Base-by-base conservation (phyloP, 2,888 invertebrate genomes). In the Heliconius ismenius region DNA sequence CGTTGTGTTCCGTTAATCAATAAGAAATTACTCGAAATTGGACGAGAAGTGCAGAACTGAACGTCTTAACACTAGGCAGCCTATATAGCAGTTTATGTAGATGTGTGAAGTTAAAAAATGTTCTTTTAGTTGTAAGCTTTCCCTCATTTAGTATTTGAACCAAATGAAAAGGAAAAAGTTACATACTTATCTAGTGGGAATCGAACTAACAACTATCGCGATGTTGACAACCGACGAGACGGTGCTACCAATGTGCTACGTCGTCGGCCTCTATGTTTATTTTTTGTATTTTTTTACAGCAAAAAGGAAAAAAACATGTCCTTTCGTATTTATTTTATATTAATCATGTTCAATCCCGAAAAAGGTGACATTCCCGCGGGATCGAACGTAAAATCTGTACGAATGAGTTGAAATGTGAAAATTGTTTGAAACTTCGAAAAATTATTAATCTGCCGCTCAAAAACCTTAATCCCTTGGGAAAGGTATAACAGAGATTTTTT, bases 361-460 rank as follows among this genome's bases (percentile, higher is more conserved):
- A 67, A 39, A 67, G 65, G 39, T 67, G 65, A 67, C 7, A 64
- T 13, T 67, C 65, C 65, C 65, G 39, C 13, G 65, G 65, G 39
- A 67, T 24, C 10, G 36, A 21, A 64, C n/a, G 9, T 11, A 13
- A 36, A n/a, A 11, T 39, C n/a, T 39, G 39, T 39, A 67, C 36
- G 24, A 24, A 39, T 67, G 15, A 24, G n/a, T 67, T 67, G 65
- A 67, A 36, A 67, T 67, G 65, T 67, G 24, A 67, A 67, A 39
- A 67, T 67, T 24, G 39, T 67, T 67, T 39, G 15, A 11, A 39
- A 67, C 3, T 64, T 64, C 64, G 13, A 32, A 32, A 64, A 10
- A 21, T 21, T 32, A 32, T 64, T 64, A 64, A 64, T 36, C n/a
- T 65, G 62, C 62, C 15, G 26, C 24, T 26, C 62, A 13, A 26